Base-by-base conservation (phyloP, 2,888 invertebrate species). In the Sminthurinus aureus region DNA sequence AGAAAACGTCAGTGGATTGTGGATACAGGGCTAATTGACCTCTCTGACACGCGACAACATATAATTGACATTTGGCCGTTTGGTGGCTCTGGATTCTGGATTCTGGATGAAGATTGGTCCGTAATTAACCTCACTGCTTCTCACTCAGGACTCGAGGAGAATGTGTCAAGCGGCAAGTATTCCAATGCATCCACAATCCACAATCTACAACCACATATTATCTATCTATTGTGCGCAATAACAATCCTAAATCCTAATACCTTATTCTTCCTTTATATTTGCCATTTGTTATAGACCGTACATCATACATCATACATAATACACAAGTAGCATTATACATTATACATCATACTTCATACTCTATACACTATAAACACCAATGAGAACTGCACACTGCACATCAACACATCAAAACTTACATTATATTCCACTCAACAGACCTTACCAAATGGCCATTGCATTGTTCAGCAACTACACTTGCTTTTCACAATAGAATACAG, bases 11-110 rank as follows among this genome's bases (percentile, higher is more conserved):
- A 58, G 51, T 38, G 50, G 58, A 76, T 76, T 76, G 51, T 38
- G 50, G 58, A 76, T 76, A 52, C 20, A 69, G 51, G 26, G 50
- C 83, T 83, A 83, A 83, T 83, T 83, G 83, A 83, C 79, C 83
- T 83, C 83, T 83, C 66, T 83, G 83, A 83, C 83, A 83, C 79
- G 83, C 83, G 83, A 83, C 78, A 79, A 64, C 78, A 64, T 58
- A 71, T 79, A 78, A 78, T 83, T 83, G 83, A 83, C 83, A 79
- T 77, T 82, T 77, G 69, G 58, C 58, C 58, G 9, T 58, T 58
- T 58, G 58, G 80, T 71, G 71, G 71, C 71, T 80, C 71, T 80
- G 71, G 58, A 38, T 6, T 71, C 71, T 15, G 71, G n/a, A n/a
- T n/a, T n/a, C n/a, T n/a, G n/a, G n/a, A n/a, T n/a, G n/a, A n/a